Conservation (phyloP, 2,888 invertebrate species). For the Eutolmus rufibarbis region DNA sequence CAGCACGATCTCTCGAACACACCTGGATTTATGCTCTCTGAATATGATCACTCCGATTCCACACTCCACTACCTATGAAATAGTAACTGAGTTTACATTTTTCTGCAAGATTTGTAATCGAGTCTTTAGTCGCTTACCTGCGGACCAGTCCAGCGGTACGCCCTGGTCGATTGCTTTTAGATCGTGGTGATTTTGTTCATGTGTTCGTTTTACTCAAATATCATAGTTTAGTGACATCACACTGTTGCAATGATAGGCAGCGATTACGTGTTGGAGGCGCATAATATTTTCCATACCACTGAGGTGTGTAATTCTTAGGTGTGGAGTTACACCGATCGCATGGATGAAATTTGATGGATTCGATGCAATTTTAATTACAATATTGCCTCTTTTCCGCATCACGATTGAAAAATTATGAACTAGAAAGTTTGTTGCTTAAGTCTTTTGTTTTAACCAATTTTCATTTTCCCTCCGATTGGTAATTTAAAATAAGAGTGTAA, state of each 20-base stretch:
- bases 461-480: background rate
- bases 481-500: background rate
- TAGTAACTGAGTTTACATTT: constrained; percentile 1
- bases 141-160: constrained; percentile 12
- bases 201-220: constrained; percentile 18
- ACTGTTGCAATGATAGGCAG: constrained; percentile 72
- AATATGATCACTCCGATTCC: background rate
- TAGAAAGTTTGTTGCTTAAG: constrained; percentile 28
- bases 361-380: background rate
- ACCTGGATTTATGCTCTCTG: background rate
- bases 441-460: constrained; percentile 36
- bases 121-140: constrained; percentile 18
- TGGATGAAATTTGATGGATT: background rate
- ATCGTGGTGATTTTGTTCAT: background rate
- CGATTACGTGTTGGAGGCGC: constrained; percentile 86
- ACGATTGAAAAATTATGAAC: background rate
- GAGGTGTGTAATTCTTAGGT: constrained; percentile 68
- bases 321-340: constrained; percentile 9
- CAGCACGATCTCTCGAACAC: background rate
- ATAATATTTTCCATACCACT: constrained; percentile 88
- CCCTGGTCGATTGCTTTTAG: background rate
- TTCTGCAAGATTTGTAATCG: constrained; percentile 18
- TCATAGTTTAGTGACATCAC: constrained; percentile 17
- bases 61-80: constrained; percentile 4
- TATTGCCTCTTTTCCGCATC: background rate